A percentile compares a stretch with the other conserved stretches of the same genome.
Evolutionary conservation across 2,888 invertebrate genomes (phyloP).

Genomic region (Microplitis deprimator): DNA sequence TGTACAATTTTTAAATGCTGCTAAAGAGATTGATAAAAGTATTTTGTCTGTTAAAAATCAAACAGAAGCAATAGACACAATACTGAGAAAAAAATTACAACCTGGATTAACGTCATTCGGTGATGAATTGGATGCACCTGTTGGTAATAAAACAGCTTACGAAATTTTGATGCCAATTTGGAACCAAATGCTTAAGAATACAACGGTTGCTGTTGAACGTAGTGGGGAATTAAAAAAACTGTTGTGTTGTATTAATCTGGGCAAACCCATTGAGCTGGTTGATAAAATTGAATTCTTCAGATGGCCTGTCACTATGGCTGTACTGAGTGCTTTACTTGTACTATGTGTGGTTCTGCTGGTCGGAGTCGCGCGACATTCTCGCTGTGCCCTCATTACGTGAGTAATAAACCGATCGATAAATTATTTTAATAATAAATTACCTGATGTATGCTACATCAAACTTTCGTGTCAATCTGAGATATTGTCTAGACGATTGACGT

Average conservation of each 20-base stretch:
- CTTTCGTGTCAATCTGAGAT: no score
- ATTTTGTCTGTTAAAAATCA: slow-evolving; percentile 86
- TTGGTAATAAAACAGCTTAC: slow-evolving; percentile 83
- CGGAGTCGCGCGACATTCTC: slow-evolving; percentile 89
- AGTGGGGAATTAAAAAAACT: slow-evolving; percentile 84
- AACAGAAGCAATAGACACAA: slow-evolving; percentile 84
- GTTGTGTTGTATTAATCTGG: slow-evolving; percentile 80
- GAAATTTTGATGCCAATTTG: slow-evolving; percentile 81
- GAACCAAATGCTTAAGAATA: slow-evolving; percentile 81
- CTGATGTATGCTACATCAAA: not conserved
- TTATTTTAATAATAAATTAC: slow-evolving; percentile 23
- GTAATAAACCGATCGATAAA: slow-evolving; percentile 53
- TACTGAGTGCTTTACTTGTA: slow-evolving; percentile 87
- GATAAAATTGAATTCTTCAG: slow-evolving; percentile 83
- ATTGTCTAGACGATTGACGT: no score
- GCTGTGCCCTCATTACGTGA: slow-evolving; percentile 88
- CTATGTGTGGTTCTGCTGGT: slow-evolving; percentile 91
- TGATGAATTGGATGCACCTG: slow-evolving; percentile 84
- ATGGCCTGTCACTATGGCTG: slow-evolving; percentile 92
- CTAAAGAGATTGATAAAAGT: slow-evolving; percentile 85
- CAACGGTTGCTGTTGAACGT: slow-evolving; percentile 82
- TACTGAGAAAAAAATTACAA: slow-evolving; percentile 80
- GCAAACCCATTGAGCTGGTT: slow-evolving; percentile 75
- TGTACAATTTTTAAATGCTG: slow-evolving; percentile 84
- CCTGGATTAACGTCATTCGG: slow-evolving; percentile 81